Percentiles rank a stretch among this genome's conserved stretches.
Conservation (phyloP, 2,797 vertebrate species). For the Danio aesculapii region DNA sequence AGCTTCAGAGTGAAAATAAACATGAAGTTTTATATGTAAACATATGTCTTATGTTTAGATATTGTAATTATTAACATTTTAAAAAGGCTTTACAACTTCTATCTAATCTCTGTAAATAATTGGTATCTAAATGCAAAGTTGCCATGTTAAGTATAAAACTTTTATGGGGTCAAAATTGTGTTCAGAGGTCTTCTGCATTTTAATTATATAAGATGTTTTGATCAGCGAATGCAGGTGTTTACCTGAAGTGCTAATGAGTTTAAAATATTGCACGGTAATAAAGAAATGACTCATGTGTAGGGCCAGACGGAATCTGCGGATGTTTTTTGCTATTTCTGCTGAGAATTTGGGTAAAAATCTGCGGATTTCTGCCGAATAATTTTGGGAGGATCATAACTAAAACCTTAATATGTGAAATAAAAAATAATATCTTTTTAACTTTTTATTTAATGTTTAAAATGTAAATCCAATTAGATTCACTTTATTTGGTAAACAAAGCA, state of each 20-base stretch:
- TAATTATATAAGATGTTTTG: neutral
- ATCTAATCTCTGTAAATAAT: neutral
- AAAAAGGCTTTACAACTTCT: neutral
- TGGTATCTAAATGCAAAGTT: neutral
- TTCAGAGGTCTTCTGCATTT: slow-evolving; percentile 6
- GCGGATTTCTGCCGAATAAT: no score
- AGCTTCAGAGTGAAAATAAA: neutral
- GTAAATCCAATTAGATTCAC: no score
- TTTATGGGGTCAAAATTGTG: neutral
- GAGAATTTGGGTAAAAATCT: no score
- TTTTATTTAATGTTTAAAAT: no score
- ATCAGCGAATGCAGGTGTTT: neutral
- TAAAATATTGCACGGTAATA: neutral
- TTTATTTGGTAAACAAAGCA: no score
- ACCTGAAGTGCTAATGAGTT: neutral
- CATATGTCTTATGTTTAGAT: neutral
- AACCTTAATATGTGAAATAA: no score
- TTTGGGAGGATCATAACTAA: no score
- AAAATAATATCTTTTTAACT: no score
- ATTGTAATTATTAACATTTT: neutral
- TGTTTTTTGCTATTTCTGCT: no score
- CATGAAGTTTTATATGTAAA: no score
- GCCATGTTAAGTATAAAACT: neutral
- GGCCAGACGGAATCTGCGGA: no score
- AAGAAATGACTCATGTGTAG: neutral